Evolutionary conservation across 2,797 vertebrate species (phyloP).

Genomic region (Xenops minutus): DNA sequence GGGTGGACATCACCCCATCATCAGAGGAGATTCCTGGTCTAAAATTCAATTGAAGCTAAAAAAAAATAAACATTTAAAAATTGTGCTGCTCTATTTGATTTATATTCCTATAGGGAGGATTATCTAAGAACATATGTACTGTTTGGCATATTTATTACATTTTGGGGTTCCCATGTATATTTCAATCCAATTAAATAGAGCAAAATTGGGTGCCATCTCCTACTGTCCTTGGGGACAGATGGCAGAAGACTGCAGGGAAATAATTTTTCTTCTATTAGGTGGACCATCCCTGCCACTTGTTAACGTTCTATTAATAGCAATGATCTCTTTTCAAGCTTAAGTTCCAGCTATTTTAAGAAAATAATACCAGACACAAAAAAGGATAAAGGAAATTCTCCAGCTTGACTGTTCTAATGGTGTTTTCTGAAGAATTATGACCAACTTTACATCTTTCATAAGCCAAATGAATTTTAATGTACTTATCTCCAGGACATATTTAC

Average conservation of each 20-base stretch:
- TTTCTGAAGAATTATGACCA: not conserved
- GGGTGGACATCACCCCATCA: not conserved
- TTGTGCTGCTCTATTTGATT: not conserved
- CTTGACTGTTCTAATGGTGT: not conserved
- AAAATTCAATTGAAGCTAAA: not conserved
- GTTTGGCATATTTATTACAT: not conserved
- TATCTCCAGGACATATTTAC: not conserved
- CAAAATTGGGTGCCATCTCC: not conserved
- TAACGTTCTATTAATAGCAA: not conserved
- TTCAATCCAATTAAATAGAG: not conserved
- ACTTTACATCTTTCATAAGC: not conserved
- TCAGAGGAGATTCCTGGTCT: not conserved
- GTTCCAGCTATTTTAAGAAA: not conserved
- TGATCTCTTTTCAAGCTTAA: not conserved
- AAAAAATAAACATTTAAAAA: not conserved
- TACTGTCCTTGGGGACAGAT: not conserved
- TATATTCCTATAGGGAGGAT: not conserved
- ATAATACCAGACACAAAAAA: not conserved
- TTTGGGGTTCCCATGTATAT: not conserved
- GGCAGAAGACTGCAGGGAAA: not conserved
- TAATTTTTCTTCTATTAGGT: not conserved
- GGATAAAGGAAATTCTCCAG: not conserved
- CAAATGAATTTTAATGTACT: not conserved
- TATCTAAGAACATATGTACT: not conserved
- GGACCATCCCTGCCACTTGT: not conserved